Base-by-base conservation (phyloP, 1,140 invertebrate genomes). In the Bacillus rossius region DNA sequence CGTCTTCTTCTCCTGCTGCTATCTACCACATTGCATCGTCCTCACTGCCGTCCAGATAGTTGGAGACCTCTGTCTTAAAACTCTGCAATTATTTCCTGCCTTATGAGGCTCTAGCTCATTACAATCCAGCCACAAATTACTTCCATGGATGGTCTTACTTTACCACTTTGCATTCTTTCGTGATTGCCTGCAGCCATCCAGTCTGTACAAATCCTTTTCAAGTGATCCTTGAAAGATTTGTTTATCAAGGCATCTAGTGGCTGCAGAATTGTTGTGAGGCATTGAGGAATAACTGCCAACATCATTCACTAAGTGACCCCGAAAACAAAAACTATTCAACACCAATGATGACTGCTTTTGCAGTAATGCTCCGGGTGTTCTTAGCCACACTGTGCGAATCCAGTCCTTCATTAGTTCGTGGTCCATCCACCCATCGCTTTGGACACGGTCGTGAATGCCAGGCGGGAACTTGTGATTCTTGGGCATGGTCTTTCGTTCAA, bases 181-280 rank as follows among this genome's bases (percentile, higher is more conserved):
- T 49, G 59, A 5, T 48, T 38, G 20, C 19, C 59, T 16, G 48
- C 47, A 26, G 38, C 38, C 40, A 60, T 29, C 55, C 55, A 61
- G 16, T 59, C 38, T 4, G 20, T 7, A 22, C n/a, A 45, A 22
- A 45, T 17, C 3, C 20, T 3, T 43, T 61, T 61, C 13, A 61
- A 19, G n/a, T 22, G 16, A 8, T 45, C 42, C n/a, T 45, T 45
- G n/a, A 45, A 45, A 17, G 42, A n/a, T 45, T 17, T 25, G 51
- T 29, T 59, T 59, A 23, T 59, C 42, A 22, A 61, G 41, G n/a
- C 42, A 45, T 45, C 42, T 45, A 45, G 58, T n/a, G 66, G 67
- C 41, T 73, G 70, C 2, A 71, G 47, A 16, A 63, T 49, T 8
- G 41, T 49, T n/a, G 63, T 71, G 20, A 67, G 52, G 8, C 63